phyloP scores from a whole-genome alignment of 2,797 vertebrate species.

The Acrossocheilus fasciatus region DNA sequence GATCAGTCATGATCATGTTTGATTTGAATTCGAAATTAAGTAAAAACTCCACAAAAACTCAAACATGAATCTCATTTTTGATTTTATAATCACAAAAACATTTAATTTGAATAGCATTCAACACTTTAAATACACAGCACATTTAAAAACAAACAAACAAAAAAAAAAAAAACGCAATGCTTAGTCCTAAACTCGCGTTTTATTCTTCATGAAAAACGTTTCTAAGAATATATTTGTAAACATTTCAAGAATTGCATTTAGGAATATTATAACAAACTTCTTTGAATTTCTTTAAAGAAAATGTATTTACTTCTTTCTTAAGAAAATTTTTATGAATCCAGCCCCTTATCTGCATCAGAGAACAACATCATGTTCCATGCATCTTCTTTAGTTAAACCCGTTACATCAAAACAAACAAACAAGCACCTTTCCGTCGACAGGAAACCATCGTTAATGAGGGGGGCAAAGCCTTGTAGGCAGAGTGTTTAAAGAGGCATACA shows the following conservation, averaged over 20 bases:
- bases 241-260: background rate
- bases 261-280: background rate
- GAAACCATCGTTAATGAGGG: slow-evolving; percentile 20
- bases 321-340: background rate
- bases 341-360: background rate
- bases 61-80: no score
- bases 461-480: slow-evolving; percentile 41
- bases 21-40: no score
- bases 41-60: no score
- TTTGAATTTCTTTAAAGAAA: background rate
- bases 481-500: slow-evolving; percentile 57
- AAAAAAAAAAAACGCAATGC: no score
- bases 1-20: no score
- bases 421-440: slow-evolving; percentile 37
- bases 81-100: no score
- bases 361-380: background rate
- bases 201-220: background rate
- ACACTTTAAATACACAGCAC: background rate
- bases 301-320: background rate
- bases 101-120: background rate
- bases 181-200: background rate
- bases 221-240: background rate
- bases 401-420: slow-evolving; percentile 51
- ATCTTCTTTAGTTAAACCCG: slow-evolving; percentile 43
- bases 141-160: no score